Evolutionary conservation across 2,888 invertebrate species (phyloP), one percentile per base, ranked within the genome.

Genomic region (Tromatobia lineatoria): DNA sequence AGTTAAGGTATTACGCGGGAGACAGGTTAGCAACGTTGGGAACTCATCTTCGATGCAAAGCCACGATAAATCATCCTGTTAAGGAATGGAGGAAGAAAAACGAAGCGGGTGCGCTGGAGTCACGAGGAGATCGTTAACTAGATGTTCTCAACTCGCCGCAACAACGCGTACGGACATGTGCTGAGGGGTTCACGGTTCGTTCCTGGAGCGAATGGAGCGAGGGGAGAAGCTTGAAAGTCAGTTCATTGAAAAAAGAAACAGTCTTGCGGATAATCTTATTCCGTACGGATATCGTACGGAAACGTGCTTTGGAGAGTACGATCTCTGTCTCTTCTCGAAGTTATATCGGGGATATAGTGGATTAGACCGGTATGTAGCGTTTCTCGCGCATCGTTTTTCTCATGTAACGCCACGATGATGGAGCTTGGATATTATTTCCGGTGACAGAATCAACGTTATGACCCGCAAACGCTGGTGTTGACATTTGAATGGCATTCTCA

Each of bases 211-310:
- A 64, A 38, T 13, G 50, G 18, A 10, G 34, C 75, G 57, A 29
- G 20, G 54, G 38, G 23, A 23, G 20, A 52, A 38, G 61, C 71
- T 47, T 47, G 47, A 59, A 80, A 67, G 45, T 29, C 54, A 45
- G 42, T 66, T 67, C 23, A 80, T 78, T 81, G 81, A 81, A 81
- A 80, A 67, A 67, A 71, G 61, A 29, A 74, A 64, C 57, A 50
- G 67, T 34, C 13, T 25, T 71, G 54, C 42, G 29, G 69, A 59
- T 85, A 78, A 82, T 85, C 80, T 82, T 47, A 76, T 82, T 80
- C 57, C 15, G 69, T 64, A 6, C 23, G 59, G 59, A 70, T 71
- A 50, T 64, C 50, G 29, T 50, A 18, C 47, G 50, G 25, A n/a
- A 18, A 20, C 23, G 25, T 42, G 10, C 0, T 18, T 10, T 64